Evolutionary conservation across 2,888 invertebrate species (phyloP).

Genomic region (Diplolepis rosae): DNA sequence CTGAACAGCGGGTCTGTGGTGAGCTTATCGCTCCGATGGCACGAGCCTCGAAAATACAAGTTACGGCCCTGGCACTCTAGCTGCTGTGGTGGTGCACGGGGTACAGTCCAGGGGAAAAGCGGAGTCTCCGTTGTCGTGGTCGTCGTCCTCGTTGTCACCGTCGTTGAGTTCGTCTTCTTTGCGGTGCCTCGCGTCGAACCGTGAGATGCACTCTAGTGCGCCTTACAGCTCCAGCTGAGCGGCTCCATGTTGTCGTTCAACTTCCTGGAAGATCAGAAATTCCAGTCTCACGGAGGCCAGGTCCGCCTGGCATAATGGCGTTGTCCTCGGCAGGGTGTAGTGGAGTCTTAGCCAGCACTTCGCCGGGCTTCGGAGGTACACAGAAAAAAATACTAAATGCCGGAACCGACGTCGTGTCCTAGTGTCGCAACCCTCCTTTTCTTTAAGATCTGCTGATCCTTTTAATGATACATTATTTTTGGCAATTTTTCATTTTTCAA

Average conservation of each 20-base stretch:
- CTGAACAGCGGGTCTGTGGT: not conserved
- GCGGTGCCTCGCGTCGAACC: not conserved
- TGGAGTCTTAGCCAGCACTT: slow-evolving; percentile 55
- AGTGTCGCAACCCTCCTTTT: not conserved
- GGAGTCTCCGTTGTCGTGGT: slow-evolving; percentile 4
- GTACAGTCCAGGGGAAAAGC: slow-evolving; percentile 20
- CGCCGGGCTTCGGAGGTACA: slow-evolving; percentile 55
- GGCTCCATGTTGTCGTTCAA: slow-evolving; percentile 40
- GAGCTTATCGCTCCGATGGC: no score
- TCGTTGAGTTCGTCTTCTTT: slow-evolving; percentile 11
- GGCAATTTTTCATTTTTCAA: not conserved
- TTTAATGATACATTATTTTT: not conserved
- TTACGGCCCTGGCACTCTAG: not conserved
- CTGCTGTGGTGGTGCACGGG: not conserved
- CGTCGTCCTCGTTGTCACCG: slow-evolving; percentile 19
- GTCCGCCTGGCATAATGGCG: slow-evolving; percentile 65
- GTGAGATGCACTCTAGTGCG: slow-evolving; percentile 21
- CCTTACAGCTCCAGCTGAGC: slow-evolving; percentile 14
- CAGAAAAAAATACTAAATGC: slow-evolving; percentile 38
- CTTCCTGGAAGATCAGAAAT: slow-evolving; percentile 34
- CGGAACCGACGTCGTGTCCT: not conserved
- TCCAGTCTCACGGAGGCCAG: slow-evolving; percentile 39
- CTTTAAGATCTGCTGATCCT: not conserved
- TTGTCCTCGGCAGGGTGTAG: slow-evolving; percentile 66
- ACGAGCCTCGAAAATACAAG: not conserved